These are phyloP conservation scores for Hippocampus barbouri DNA, from an alignment of 2,113 vertebrate species.

Conservation along the genomic window DNA sequence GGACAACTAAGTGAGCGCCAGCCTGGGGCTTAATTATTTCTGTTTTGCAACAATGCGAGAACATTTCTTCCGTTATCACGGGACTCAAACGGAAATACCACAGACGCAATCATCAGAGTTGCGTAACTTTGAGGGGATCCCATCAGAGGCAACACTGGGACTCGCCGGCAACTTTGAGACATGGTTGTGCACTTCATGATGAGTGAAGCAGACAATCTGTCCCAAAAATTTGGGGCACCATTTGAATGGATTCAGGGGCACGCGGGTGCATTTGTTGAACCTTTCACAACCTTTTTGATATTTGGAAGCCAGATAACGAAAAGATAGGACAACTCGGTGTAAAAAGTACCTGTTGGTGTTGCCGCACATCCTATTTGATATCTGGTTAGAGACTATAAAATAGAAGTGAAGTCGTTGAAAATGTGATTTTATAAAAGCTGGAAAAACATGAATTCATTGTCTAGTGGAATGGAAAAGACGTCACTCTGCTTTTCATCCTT, in stretches of 20 bases:
- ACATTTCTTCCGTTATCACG: neutral
- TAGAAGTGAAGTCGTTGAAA: neutral
- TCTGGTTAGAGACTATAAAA: neutral
- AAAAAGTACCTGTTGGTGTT: neutral
- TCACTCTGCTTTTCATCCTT: conserved; percentile 16
- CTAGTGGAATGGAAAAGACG: conserved; percentile 28
- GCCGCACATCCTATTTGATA: neutral
- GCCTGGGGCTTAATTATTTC: no score
- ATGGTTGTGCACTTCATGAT: neutral
- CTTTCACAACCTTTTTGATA: neutral
- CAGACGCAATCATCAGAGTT: neutral
- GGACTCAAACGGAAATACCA: neutral
- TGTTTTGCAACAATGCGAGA: neutral
- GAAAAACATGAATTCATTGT: conserved; percentile 21
- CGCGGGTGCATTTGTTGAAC: neutral
- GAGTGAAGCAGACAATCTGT: neutral
- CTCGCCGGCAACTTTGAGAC: neutral
- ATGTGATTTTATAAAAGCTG: neutral
- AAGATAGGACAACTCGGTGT: neutral
- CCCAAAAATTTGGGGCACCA: neutral
- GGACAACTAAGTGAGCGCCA: no score
- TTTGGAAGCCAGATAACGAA: neutral
- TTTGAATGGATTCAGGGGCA: neutral
- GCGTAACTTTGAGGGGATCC: neutral
- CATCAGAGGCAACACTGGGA: neutral